phyloP scores from a whole-genome alignment of 2,888 invertebrate genomes.

The Trachelus troglodyta region DNA sequence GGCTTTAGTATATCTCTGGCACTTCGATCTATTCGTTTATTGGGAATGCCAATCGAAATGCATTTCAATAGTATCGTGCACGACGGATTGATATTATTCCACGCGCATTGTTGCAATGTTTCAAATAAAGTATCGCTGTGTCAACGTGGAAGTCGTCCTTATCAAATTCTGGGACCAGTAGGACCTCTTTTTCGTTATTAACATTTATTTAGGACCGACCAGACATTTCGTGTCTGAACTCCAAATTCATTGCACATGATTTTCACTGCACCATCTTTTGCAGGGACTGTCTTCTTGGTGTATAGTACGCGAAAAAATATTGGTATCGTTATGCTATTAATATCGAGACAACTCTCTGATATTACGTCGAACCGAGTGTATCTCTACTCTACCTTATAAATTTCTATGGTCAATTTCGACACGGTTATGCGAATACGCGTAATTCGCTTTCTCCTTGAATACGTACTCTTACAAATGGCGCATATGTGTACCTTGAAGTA shows the following conservation, averaged over 20 bases:
- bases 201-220: background rate
- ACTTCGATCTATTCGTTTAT: background rate
- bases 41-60: background rate
- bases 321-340: background rate
- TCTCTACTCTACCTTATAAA: background rate
- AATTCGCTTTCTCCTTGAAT: background rate
- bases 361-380: background rate
- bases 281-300: background rate
- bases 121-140: background rate
- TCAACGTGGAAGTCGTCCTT: background rate
- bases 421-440: background rate
- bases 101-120: background rate
- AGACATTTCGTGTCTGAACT: background rate
- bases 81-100: no score
- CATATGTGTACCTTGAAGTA: background rate
- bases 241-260: background rate
- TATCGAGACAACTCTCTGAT: background rate
- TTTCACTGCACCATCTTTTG: background rate
- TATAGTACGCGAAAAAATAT: background rate
- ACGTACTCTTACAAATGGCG: constrained; percentile 2
- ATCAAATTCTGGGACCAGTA: background rate
- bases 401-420: background rate
- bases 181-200: background rate
- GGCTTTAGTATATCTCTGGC: background rate
- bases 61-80: no score